Evolutionary conservation across 2,113 vertebrate genomes (phyloP), one percentile per base, ranked within the genome.

Genomic region (Vulpes ferrilata): DNA sequence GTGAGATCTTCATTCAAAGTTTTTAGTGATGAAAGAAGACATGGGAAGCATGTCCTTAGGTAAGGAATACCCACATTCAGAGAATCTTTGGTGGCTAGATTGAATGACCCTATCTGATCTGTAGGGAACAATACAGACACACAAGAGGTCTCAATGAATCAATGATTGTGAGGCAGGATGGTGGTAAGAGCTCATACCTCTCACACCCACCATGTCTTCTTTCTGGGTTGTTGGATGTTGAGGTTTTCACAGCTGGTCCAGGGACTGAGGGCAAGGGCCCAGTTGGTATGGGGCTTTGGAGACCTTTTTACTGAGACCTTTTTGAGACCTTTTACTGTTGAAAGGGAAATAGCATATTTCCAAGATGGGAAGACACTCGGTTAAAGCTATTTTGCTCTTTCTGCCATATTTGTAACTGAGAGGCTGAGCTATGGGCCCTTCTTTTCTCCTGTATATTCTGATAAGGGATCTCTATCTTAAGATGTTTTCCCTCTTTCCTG

Each of bases 391-490:
- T 76, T 88, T 73, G 53, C 20, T 64, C 10, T 78, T 94, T 88
- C 76, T 86, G 4, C 30, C 92, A 69, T 3, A 12, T 88, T 86
- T 91, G 69, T 57, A 92, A 89, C 43, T 25, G 48, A 78, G 67
- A 96, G 35, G 85, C 67, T 88, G 43, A 89, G 38, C 65, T 92
- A 23, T 51, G n/a, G 48, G 22, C 12, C n/a, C 35, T 76, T 43
- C 85, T 86, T 64, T 95, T 81, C 27, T 78, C 67, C 27, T 35
- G 30, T 27, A 71, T 23, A 17, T 91, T 65, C 62, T 30, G 12
- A 57, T 43, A 88, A 93, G 38, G 69, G 48, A 22, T 88, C 59
- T 96, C 73, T 76, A 4, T 88, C 93, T 86, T 90, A 88, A 71
- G 83, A 80, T 11, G 57, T 23, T 71, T 85, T 92, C 22, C 38